phyloP scores from a whole-genome alignment of 2,888 invertebrate species.

The Eilema caniola region DNA sequence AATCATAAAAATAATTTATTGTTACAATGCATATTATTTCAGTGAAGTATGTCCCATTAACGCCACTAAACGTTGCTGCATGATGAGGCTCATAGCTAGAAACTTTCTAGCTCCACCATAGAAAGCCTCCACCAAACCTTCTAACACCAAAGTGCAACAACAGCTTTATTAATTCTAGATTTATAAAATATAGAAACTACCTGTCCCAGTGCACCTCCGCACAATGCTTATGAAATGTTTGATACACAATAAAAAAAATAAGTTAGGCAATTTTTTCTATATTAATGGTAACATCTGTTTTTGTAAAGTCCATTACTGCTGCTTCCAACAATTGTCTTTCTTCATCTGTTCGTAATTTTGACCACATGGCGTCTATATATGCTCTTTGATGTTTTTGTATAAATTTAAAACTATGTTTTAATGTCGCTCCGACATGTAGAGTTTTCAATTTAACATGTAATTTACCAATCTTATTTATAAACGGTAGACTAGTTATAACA shows the following conservation, averaged over 20 bases:
- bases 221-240: too few relatives aligned
- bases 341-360: conserved; percentile 87
- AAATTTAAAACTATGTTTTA: conserved; percentile 92
- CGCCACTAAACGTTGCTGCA: not conserved
- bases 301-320: conserved; percentile 80
- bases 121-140: too few relatives aligned
- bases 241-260: conserved; percentile 16
- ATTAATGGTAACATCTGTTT: conserved; percentile 79
- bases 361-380: conserved; percentile 89
- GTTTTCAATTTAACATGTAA: conserved; percentile 88
- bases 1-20: not conserved
- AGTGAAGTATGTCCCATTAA: not conserved
- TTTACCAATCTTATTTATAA: conserved; percentile 89
- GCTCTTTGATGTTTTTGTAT: conserved; percentile 89
- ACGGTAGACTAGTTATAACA: conserved; percentile 89
- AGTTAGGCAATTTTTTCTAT: conserved; percentile 73
- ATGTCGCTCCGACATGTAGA: conserved; percentile 92
- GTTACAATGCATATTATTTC: not conserved
- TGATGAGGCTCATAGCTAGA: too few relatives aligned
- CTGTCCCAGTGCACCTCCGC: too few relatives aligned
- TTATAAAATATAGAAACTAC: too few relatives aligned
- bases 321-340: conserved; percentile 87
- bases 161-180: too few relatives aligned
- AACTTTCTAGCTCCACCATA: too few relatives aligned
- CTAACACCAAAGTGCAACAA: not conserved